Evolutionary conservation across 1,140 invertebrate genomes (phyloP), one percentile per base, ranked within the genome.

Genomic region (Drosophila cardini): DNA sequence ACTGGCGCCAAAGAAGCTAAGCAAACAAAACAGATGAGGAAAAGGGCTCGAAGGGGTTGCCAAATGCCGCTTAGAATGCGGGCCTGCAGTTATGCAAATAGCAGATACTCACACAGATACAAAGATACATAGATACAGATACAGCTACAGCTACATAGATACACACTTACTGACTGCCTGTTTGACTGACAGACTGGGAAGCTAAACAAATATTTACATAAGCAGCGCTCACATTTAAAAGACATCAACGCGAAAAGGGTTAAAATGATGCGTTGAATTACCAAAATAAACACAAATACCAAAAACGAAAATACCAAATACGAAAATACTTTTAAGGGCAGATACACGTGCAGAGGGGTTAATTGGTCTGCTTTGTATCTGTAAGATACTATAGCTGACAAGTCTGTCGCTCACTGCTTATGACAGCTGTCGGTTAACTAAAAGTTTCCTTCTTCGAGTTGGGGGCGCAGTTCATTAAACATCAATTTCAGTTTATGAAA

Each of bases 271-370:
- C 80, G 62, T 86, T 83, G 79, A 87, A 87, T 87, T 87, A 87
- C 83, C 84, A 87, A 87, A 89, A 83, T 89, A 87, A 87, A 87
- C 84, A 87, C 60, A 87, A 85, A 85, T 75, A 86, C 63, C 43
- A 71, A 53, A 72, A 69, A 69, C 76, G 62, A 79, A 79, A 85
- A 87, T 86, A 87, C 83, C 21, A 21, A 72, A 69, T 78, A 69
- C 76, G 62, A 79, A 84, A 85, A 87, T 86, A 87, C 83, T 89
- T 83, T 80, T 42, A 65, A 26, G 21, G 72, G 53, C 67, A 84
- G 48, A 46, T 45, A 68, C 38, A 69, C 10, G 30, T 15, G 56
- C 15, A 42, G 48, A 53, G 53, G 84, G 80, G 76, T 87, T 87
- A 87, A 87, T 87, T 87, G 83, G 84, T 72, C 68, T 78, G 84